Conservation (phyloP, 92 coral and sea anemone genomes). For the Porites divaricata region DNA sequence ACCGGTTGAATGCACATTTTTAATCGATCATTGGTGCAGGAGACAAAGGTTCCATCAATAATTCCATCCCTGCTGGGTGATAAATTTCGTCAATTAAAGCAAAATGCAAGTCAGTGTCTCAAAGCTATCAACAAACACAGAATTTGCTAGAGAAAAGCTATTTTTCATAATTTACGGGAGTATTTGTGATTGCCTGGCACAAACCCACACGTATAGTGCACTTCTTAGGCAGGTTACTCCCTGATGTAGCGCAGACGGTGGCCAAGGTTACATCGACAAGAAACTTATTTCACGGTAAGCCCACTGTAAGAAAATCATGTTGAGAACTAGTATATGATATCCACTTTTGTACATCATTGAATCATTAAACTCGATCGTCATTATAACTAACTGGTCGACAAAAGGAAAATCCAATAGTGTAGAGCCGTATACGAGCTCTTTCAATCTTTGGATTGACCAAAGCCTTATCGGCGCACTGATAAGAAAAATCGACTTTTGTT, state of each 20-base stretch:
- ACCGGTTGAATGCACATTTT: conserved; percentile 6
- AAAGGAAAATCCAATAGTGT: too few relatives aligned
- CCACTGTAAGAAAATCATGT: neutral
- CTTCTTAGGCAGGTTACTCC: neutral
- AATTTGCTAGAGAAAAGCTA: conserved; percentile 19
- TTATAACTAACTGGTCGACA: neutral
- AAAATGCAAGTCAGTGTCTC: conserved; percentile 11
- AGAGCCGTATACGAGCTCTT: too few relatives aligned
- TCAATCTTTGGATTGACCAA: too few relatives aligned
- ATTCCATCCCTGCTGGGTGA: conserved; percentile 31
- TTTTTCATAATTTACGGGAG: neutral
- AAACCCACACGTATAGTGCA: neutral
- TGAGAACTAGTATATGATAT: neutral
- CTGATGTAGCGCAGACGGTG: neutral
- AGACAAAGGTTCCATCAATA: conserved; percentile 8
- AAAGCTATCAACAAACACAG: neutral
- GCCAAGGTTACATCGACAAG: neutral
- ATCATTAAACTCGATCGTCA: neutral
- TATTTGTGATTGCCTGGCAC: neutral
- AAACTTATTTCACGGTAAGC: conserved; percentile 4
- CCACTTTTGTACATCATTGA: neutral
- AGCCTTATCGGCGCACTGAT: too few relatives aligned
- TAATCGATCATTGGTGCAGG: conserved; percentile 8
- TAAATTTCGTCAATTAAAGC: conserved; percentile 33
- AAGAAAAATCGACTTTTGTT: too few relatives aligned